Evolutionary conservation across 2,113 vertebrate genomes (phyloP), one percentile per base, ranked within the genome.

Genomic region (Tragelaphus buxtoni): DNA sequence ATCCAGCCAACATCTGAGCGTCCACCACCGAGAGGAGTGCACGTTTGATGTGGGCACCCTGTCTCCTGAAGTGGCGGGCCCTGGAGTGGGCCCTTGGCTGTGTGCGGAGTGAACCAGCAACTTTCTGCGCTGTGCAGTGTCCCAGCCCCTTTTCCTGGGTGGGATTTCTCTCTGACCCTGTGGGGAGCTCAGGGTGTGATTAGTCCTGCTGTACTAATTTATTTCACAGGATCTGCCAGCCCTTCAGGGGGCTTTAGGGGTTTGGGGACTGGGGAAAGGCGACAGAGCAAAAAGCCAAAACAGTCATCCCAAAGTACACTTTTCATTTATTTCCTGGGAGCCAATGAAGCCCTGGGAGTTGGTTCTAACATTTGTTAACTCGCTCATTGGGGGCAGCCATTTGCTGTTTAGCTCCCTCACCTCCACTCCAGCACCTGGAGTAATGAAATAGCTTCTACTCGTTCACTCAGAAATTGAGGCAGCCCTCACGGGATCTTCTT

Each of bases 401-500:
- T 56, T 88, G 69, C 91, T 30, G 3, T 47, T n/a, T 18, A 85
- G 76, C 51, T 82, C 95, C 51, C 47, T 88, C 61, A 35, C 61
- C 32, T 65, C 86, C 32, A 47, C 22, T 53, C 69, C n/a, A 42
- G 77, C 82, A 58, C 72, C 69, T n/a, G 24, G 65, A 80, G 35
- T 28, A 51, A 87, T 86, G 53, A 92, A 85, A 79, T 35, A 18
- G 30, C 55, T 55, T 87, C 94, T 91, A 28, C 91, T 96, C 12
- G 0, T 84, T 90, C 91, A 12, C 76, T 87, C 89, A 87, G 94
- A 87, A 91, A 63, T 56, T 10, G 83, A 69, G 45, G 22, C 39
- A 39, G 85, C 58, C 93, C 89, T 88, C 65, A 61, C 7, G 65
- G 90, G 92, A 76, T 45, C 28, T 82, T 89, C 79, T 90, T 89